phyloP scores from a whole-genome alignment of 2,888 invertebrate species.

The Blomia tropicalis region DNA sequence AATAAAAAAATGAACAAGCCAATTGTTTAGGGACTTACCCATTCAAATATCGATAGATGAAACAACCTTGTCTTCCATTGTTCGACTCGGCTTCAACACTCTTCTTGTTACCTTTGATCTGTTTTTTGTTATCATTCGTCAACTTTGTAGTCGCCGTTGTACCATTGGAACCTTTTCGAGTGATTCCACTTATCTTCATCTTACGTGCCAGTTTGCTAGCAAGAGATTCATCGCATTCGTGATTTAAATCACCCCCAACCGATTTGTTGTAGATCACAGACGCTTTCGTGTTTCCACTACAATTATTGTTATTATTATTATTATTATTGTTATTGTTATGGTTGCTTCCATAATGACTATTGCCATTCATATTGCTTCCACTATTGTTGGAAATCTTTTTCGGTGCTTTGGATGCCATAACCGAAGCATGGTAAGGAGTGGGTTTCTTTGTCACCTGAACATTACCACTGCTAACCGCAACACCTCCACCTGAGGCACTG shows the following conservation, averaged over 20 bases:
- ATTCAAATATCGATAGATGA: constrained; percentile 23
- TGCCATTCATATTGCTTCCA: no score
- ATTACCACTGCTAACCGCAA: background rate
- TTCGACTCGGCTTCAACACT: background rate
- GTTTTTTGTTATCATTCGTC: background rate
- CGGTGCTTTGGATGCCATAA: background rate
- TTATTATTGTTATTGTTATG: background rate
- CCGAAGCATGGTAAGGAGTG: background rate
- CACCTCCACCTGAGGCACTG: background rate
- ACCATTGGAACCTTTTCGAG: background rate
- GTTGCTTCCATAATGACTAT: background rate
- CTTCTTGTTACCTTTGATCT: background rate
- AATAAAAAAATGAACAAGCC: background rate
- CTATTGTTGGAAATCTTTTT: no score
- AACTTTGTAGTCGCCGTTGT: background rate
- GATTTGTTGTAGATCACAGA: background rate
- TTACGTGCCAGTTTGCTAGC: constrained; percentile 3
- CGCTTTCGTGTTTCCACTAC: background rate
- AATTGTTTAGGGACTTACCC: constrained; percentile 17
- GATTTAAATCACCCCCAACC: background rate
- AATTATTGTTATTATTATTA: constrained; percentile 8
- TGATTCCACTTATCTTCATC: constrained; percentile 13
- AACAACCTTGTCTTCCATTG: constrained; percentile 17
- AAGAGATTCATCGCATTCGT: background rate
- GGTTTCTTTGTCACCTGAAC: background rate